Conservation (phyloP, 92 coral and sea anemone genomes). For the Paragorgia papillata region DNA sequence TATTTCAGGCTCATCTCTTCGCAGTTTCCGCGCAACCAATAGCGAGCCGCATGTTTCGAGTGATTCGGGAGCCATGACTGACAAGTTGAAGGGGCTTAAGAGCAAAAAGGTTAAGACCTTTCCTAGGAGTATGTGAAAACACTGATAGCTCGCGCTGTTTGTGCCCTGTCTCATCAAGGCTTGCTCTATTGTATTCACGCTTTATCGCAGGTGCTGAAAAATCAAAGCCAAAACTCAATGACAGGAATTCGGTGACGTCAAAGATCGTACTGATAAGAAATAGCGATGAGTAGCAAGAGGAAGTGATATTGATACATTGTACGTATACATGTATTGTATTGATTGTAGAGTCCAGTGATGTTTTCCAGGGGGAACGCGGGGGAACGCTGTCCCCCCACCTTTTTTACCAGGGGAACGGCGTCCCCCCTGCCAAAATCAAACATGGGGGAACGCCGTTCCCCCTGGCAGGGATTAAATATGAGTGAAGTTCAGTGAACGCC, state of each 20-base stretch:
- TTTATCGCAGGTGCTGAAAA: conserved; percentile 9
- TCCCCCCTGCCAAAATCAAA: too few species aligned
- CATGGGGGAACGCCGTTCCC: too few species aligned
- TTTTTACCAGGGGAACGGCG: too few species aligned
- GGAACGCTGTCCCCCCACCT: too few species aligned
- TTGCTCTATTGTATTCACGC: background rate
- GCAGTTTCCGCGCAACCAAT: conserved; percentile 6
- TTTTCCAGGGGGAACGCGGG: too few species aligned
- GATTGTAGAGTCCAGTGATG: too few species aligned
- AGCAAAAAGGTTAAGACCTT: conserved; percentile 24
- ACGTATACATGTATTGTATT: too few species aligned
- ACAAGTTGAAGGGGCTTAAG: conserved; percentile 3
- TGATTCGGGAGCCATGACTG: conserved; percentile 17
- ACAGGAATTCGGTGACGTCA: background rate
- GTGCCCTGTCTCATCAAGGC: background rate
- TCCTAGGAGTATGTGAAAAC: conserved; percentile 11
- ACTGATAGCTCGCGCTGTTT: conserved; percentile 19
- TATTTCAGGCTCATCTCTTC: conserved; percentile 4
- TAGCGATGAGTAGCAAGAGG: too few species aligned
- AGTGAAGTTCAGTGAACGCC: too few species aligned
- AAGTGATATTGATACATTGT: too few species aligned
- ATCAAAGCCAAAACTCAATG: background rate
- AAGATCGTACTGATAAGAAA: too few species aligned
- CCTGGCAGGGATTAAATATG: too few species aligned
- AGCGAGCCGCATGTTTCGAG: background rate